A percentile compares a stretch with the other conserved stretches of the same genome.
phyloP scores from a whole-genome alignment of 2,113 vertebrate species.

The Cephalopterus ornatus region DNA sequence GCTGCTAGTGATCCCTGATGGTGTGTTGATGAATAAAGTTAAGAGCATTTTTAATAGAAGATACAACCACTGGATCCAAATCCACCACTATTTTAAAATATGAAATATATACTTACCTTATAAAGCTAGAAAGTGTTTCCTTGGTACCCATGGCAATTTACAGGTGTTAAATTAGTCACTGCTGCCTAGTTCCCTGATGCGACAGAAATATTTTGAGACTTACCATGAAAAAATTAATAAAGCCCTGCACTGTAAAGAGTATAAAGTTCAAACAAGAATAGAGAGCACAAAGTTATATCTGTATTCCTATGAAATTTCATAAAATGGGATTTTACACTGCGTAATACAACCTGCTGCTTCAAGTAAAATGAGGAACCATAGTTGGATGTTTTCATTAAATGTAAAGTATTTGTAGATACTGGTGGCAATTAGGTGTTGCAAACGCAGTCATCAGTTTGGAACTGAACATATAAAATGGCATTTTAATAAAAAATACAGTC shows the following conservation, averaged over 20 bases:
- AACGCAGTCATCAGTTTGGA: constrained; percentile 64
- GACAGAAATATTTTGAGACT: constrained; percentile 37
- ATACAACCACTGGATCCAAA: background rate
- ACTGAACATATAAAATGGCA: constrained; percentile 61
- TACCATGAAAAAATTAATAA: constrained; percentile 24
- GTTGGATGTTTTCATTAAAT: constrained; percentile 70
- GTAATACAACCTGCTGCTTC: constrained; percentile 23
- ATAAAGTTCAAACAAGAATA: constrained; percentile 26
- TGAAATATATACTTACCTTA: background rate
- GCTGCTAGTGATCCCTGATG: background rate
- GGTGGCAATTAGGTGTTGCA: constrained; percentile 69
- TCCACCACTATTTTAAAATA: background rate
- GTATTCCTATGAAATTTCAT: constrained; percentile 27
- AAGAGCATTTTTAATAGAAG: constrained; percentile 39
- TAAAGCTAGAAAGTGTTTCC: background rate
- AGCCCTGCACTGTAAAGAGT: background rate
- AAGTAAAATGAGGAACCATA: background rate
- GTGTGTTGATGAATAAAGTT: background rate
- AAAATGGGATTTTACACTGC: constrained; percentile 12
- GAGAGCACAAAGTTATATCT: background rate
- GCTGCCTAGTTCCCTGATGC: background rate
- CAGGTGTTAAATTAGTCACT: constrained; percentile 38
- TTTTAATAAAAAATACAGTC: constrained; percentile 64
- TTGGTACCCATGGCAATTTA: constrained; percentile 46
- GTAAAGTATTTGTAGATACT: constrained; percentile 58